phyloP scores from a whole-genome alignment of 92 coral and sea anemone species.

The Phenganax subtilis region DNA sequence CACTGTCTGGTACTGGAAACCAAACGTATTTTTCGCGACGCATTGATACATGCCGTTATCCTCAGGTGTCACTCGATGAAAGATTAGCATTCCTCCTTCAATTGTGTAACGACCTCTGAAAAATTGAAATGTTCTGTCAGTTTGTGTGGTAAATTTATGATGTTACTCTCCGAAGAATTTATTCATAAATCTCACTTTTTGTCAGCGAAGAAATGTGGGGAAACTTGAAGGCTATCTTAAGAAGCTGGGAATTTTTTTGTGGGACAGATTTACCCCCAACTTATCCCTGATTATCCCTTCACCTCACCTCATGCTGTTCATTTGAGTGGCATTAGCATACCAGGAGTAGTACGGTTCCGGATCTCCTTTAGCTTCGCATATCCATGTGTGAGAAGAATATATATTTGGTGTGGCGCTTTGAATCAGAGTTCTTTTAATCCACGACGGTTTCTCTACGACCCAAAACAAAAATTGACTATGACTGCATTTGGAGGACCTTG shows the following conservation, averaged over 20 bases:
- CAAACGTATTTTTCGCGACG: constrained; percentile 32
- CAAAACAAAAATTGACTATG: neutral
- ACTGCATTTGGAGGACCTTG: neutral
- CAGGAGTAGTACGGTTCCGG: constrained; percentile 33
- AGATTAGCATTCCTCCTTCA: constrained; percentile 33
- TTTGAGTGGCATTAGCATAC: constrained; percentile 33
- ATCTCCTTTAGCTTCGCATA: constrained; percentile 29
- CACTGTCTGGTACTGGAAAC: constrained; percentile 32
- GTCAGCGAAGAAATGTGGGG: neutral
- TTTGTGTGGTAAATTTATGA: neutral
- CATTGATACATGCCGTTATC: constrained; percentile 41
- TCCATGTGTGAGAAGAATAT: constrained; percentile 22
- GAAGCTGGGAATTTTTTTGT: too few relatives aligned
- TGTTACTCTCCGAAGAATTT: neutral
- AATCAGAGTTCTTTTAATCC: constrained; percentile 24
- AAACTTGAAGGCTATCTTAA: neutral
- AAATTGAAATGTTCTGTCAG: neutral
- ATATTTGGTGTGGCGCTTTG: constrained; percentile 25
- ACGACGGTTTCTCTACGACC: neutral
- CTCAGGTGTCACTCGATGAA: constrained; percentile 21
- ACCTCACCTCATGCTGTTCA: constrained; percentile 27
- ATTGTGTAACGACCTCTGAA: constrained; percentile 24
- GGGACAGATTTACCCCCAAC: too few relatives aligned
- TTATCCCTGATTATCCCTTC: neutral
- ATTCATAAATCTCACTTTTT: neutral